phyloP scores from a whole-genome alignment of 1,140 invertebrate species.

The Pemphigus obesinymphae region DNA sequence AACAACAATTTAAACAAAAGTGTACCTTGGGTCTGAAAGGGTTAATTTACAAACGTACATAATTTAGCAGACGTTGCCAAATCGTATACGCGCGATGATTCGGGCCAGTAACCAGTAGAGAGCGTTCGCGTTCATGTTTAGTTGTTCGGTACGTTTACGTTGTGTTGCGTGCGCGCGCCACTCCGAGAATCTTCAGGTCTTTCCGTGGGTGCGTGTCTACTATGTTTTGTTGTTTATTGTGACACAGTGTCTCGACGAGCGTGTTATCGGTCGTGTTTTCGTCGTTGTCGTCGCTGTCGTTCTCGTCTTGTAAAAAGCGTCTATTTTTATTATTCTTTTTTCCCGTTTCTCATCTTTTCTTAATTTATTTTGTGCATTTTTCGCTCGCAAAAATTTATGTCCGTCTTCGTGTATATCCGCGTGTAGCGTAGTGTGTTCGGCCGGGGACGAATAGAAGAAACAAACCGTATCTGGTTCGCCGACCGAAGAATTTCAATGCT shows the following conservation, averaged over 20 bases:
- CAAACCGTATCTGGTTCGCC: not conserved
- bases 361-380: not conserved
- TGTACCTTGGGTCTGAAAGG: no score
- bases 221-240: not conserved
- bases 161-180: not conserved
- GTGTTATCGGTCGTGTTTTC: not conserved
- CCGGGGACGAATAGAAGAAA: not conserved
- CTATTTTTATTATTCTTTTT: not conserved
- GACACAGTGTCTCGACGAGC: not conserved
- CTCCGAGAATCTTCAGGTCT: not conserved
- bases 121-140: not conserved
- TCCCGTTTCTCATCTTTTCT: not conserved
- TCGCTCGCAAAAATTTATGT: not conserved
- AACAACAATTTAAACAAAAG: no score
- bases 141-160: not conserved
- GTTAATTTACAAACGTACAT: no score
- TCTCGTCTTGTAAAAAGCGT: not conserved
- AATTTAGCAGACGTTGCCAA: not conserved
- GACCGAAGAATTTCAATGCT: slow-evolving; percentile 1
- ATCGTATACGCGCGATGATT: not conserved
- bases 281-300: not conserved
- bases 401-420: not conserved
- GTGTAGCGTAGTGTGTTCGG: not conserved
- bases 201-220: not conserved
- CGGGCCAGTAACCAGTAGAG: not conserved